Evolutionary conservation across 2,113 vertebrate species (phyloP).

Genomic region (Arizona elegans): DNA sequence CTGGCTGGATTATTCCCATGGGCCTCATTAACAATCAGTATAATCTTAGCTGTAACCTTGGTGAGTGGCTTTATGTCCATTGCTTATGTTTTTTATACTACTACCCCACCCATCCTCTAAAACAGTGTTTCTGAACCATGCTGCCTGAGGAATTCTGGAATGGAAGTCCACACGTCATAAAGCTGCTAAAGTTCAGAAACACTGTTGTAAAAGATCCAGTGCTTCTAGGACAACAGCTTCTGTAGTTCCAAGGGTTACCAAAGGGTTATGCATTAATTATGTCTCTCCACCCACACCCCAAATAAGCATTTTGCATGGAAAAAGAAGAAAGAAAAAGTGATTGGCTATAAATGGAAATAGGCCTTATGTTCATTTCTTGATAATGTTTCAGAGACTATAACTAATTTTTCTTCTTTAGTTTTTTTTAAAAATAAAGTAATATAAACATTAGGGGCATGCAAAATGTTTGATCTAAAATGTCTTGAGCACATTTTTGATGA

Average conservation of each 20-base stretch:
- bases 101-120: neutral
- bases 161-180: neutral
- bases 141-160: neutral
- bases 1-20: constrained; percentile 82
- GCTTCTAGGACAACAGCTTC: neutral
- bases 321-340: neutral
- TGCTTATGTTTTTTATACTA: neutral
- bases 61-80: constrained; percentile 62
- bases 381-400: neutral
- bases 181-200: neutral
- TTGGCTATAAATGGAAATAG: neutral
- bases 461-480: neutral
- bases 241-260: neutral
- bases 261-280: neutral
- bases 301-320: neutral
- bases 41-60: constrained; percentile 67
- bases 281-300: too few species aligned
- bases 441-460: neutral
- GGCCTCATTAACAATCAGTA: constrained; percentile 53
- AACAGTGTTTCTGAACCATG: neutral
- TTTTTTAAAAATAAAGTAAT: neutral
- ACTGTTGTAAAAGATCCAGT: neutral
- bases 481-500: neutral
- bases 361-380: neutral
- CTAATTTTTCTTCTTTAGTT: neutral